Conservation (phyloP, 2,113 vertebrate species). For the Lasiurus borealis region DNA sequence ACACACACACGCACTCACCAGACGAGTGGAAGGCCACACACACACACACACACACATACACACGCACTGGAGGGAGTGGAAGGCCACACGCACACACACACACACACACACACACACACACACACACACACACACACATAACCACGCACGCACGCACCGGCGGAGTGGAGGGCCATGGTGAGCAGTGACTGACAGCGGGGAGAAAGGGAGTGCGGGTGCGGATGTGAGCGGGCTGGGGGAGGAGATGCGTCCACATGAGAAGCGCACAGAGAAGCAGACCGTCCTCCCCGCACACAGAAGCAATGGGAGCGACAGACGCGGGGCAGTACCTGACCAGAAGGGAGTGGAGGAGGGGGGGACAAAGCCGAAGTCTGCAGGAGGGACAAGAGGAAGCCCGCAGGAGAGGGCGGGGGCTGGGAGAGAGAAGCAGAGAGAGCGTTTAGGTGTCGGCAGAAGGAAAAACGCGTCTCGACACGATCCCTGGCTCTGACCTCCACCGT, state of each 20-base stretch:
- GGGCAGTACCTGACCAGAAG: constrained; percentile 99
- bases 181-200: constrained; percentile 61
- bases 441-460: constrained; percentile 83
- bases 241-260: constrained; percentile 72
- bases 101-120: no score
- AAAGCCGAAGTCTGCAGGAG: constrained; percentile 98
- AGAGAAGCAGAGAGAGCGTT: constrained; percentile 90
- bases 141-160: not conserved
- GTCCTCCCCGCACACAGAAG: constrained; percentile 83
- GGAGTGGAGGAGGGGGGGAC: constrained; percentile 97
- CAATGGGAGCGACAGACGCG: constrained; percentile 85
- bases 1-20: no score
- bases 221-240: constrained; percentile 54
- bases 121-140: no score
- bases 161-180: constrained; percentile 73
- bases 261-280: constrained; percentile 78
- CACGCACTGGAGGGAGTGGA: constrained; percentile 43
- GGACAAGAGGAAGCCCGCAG: constrained; percentile 98
- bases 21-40: no score
- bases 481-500: not conserved
- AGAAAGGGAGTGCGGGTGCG: constrained; percentile 58
- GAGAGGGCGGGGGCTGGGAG: constrained; percentile 95
- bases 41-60: no score
- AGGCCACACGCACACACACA: not conserved
- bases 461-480: constrained; percentile 77